These are phyloP conservation scores for Drosophila nigrodunni DNA, from an alignment of 1,140 invertebrate species.

Conservation along the genomic window DNA sequence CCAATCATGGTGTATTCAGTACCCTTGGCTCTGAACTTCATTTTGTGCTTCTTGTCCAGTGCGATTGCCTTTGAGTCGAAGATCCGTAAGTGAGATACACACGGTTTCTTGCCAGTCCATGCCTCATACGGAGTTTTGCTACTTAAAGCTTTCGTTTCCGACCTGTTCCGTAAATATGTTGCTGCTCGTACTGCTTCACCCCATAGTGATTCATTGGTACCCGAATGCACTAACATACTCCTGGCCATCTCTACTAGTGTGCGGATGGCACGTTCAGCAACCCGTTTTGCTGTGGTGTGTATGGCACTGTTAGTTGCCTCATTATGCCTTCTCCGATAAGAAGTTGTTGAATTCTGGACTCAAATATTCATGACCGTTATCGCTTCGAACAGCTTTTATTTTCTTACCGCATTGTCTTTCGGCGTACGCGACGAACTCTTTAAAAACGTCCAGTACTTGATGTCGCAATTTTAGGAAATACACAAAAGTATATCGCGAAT, in stretches of 20 bases:
- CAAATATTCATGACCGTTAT: no score
- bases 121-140: background rate
- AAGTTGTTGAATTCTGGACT: no score
- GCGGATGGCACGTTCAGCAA: slow-evolving; percentile 65
- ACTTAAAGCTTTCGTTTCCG: slow-evolving; percentile 28
- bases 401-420: slow-evolving; percentile 1
- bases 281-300: slow-evolving; percentile 79
- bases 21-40: no score
- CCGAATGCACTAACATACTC: slow-evolving; percentile 79
- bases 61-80: no score
- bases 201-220: slow-evolving; percentile 61
- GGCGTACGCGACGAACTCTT: background rate
- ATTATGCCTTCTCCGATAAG: no score
- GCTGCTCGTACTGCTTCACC: slow-evolving; percentile 55
- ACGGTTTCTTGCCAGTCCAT: background rate
- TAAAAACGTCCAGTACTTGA: background rate
- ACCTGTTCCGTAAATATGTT: slow-evolving; percentile 49
- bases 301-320: no score
- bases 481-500: background rate
- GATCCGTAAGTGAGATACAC: no score
- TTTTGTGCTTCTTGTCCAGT: no score
- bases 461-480: background rate
- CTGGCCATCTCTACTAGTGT: slow-evolving; percentile 67
- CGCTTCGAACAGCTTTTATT: background rate
- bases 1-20: no score